A percentile compares a stretch with the other conserved stretches of the same genome.
Conservation (phyloP, 2,888 invertebrate genomes). For the Ceraclea dissimilis region DNA sequence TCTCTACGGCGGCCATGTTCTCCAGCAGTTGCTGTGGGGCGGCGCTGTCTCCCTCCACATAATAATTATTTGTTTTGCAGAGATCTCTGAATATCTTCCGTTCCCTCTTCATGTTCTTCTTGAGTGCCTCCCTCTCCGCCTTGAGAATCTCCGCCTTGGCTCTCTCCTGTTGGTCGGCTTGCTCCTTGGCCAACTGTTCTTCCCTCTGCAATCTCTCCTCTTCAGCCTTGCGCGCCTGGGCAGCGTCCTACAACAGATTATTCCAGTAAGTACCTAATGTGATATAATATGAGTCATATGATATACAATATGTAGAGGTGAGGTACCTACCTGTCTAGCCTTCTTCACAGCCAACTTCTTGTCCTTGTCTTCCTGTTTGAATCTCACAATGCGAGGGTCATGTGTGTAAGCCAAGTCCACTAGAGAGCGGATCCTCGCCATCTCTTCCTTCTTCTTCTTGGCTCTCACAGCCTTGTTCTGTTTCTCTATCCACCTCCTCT, state of each 20-base stretch:
- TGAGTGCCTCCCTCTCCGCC: conserved; percentile 77
- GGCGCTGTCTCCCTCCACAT: conserved; percentile 42
- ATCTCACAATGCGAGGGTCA: conserved; percentile 88
- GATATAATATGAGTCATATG: background rate
- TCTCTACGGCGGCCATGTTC: conserved; percentile 88
- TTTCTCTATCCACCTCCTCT: conserved; percentile 96
- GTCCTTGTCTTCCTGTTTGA: conserved; percentile 91
- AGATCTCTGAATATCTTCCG: conserved; percentile 71
- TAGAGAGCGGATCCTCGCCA: conserved; percentile 79
- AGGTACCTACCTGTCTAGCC: conserved; percentile 64
- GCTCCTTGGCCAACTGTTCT: conserved; percentile 66
- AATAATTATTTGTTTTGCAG: conserved; percentile 79
- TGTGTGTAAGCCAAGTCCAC: conserved; percentile 91
- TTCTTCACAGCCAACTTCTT: conserved; percentile 81
- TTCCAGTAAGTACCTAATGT: no score
- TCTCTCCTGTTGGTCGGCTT: conserved; percentile 72
- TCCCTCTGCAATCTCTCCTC: conserved; percentile 70
- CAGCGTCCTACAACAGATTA: conserved; percentile 53
- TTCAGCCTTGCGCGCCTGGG: conserved; percentile 74
- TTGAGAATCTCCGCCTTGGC: conserved; percentile 74
- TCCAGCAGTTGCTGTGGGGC: conserved; percentile 59
- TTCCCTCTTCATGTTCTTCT: conserved; percentile 82
- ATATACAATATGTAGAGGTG: background rate
- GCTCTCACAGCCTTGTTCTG: conserved; percentile 90
- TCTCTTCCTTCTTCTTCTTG: conserved; percentile 95